phyloP scores from a whole-genome alignment of 2,113 vertebrate genomes.

The Diphyllodes magnificus region DNA sequence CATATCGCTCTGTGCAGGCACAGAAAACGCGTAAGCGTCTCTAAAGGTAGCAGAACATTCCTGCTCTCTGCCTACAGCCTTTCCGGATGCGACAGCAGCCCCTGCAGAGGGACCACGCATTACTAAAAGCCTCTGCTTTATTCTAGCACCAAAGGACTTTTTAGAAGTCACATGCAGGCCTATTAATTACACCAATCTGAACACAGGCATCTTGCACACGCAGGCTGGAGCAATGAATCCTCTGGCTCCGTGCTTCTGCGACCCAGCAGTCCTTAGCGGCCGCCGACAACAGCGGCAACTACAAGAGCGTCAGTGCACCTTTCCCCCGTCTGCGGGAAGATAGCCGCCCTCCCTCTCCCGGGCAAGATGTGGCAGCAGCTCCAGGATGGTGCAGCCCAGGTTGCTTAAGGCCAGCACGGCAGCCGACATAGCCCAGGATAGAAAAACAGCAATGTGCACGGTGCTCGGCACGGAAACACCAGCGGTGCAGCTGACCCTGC shows the following conservation, averaged over 20 bases:
- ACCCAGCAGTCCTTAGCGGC: not conserved
- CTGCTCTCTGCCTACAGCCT: not conserved
- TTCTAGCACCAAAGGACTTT: not conserved
- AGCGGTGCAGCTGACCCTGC: accelerated
- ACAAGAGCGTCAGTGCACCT: accelerated
- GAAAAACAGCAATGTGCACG: accelerated
- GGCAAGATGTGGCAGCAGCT: not conserved
- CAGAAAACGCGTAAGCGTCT: not conserved
- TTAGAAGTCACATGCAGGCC: not conserved
- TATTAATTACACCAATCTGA: too few relatives aligned
- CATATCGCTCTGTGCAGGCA: accelerated
- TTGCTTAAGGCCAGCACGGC: not conserved
- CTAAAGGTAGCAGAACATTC: not conserved
- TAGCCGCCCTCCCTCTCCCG: accelerated
- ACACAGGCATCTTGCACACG: not conserved
- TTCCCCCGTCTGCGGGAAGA: accelerated
- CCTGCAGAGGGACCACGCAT: not conserved
- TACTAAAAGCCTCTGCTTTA: not conserved
- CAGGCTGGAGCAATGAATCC: not conserved
- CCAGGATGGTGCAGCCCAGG: not conserved
- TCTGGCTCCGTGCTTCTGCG: not conserved
- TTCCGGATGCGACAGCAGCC: not conserved
- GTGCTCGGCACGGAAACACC: not conserved
- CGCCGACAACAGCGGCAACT: not conserved
- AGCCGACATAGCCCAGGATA: not conserved